Evolutionary conservation across 2,113 vertebrate genomes (phyloP).

Genomic region (Scophthalmus maximus): DNA sequence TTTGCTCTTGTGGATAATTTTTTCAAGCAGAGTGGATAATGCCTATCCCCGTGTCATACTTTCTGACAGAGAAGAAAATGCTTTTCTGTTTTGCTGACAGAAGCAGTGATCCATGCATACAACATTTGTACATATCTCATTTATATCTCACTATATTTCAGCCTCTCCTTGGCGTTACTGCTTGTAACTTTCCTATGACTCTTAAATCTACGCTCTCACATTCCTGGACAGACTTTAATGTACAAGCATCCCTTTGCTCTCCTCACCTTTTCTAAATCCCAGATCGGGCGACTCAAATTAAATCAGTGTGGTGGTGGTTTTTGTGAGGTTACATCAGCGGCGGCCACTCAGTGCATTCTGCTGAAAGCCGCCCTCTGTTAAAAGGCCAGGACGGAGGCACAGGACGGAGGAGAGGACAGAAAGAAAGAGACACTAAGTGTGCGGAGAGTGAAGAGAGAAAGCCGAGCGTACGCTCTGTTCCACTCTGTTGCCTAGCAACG

Average conservation of each 20-base stretch:
- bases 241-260: constrained; percentile 33
- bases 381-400: constrained; percentile 25
- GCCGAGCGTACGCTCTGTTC: constrained; percentile 64
- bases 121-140: background rate
- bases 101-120: background rate
- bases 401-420: constrained; percentile 41
- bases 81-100: constrained; percentile 14
- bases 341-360: constrained; percentile 32
- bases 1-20: constrained; percentile 2
- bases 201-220: constrained; percentile 21
- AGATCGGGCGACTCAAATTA: constrained; percentile 58
- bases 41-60: background rate
- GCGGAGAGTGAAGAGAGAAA: constrained; percentile 61
- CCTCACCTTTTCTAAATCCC: constrained; percentile 53
- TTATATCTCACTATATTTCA: background rate
- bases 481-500: constrained; percentile 82
- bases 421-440: constrained; percentile 59
- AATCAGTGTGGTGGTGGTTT: constrained; percentile 58
- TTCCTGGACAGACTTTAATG: background rate
- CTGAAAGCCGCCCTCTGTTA: constrained; percentile 38
- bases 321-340: constrained; percentile 64
- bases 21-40: constrained; percentile 1
- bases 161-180: background rate
- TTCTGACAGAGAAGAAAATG: background rate
- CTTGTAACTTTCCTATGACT: constrained; percentile 16